Evolutionary conservation across 2,113 vertebrate species (phyloP).

Genomic region (Microtus oregoni): DNA sequence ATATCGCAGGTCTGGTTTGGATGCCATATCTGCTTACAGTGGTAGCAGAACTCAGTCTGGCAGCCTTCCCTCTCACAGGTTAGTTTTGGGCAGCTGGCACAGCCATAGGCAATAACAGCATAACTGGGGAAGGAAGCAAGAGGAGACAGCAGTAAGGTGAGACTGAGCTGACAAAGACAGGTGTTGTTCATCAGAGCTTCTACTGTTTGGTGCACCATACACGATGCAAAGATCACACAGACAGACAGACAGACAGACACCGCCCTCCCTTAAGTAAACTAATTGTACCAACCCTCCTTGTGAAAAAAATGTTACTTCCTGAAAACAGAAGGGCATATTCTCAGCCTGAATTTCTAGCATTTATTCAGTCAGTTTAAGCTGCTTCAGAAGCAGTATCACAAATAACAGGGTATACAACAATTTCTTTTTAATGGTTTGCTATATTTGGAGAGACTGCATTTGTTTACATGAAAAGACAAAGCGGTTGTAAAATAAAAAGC

Average conservation of each 20-base stretch:
- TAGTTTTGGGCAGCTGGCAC: conserved; percentile 98
- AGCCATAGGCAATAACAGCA: conserved; percentile 98
- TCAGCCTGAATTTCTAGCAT: conserved; percentile 48
- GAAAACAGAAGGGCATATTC: not conserved
- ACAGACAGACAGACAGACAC: not conserved
- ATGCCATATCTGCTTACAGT: conserved; percentile 99
- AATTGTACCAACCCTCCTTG: conserved; percentile 24
- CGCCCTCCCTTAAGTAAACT: not conserved
- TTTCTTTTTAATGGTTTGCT: conserved; percentile 59
- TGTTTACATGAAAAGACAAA: conserved; percentile 56
- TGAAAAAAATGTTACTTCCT: conserved; percentile 50
- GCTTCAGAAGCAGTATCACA: conserved; percentile 58
- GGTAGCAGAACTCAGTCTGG: conserved; percentile 98
- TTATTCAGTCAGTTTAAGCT: conserved; percentile 39
- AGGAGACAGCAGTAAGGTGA: not conserved
- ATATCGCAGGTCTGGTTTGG: conserved; percentile 99
- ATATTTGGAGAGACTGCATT: conserved; percentile 70
- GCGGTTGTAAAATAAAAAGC: conserved; percentile 51
- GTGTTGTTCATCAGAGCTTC: conserved; percentile 7
- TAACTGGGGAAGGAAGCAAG: conserved; percentile 88
- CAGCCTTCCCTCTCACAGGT: conserved; percentile 97
- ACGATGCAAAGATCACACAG: not conserved
- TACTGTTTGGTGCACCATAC: not conserved
- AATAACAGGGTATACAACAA: conserved; percentile 59
- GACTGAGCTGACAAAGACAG: conserved; percentile 24